Conservation (phyloP, 2,113 vertebrate genomes). For the Plectropomus leopardus region DNA sequence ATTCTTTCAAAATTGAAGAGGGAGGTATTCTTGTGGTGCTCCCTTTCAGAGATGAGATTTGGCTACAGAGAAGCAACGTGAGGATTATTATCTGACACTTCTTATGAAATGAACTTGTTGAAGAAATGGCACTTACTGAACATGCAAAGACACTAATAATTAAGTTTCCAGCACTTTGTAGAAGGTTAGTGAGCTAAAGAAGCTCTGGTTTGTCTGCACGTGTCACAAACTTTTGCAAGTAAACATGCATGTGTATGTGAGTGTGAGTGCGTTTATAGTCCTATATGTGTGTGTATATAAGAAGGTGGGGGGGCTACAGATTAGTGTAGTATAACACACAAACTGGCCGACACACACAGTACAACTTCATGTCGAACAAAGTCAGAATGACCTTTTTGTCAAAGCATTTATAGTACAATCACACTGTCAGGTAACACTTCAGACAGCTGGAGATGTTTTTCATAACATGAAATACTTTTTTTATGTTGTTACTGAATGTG, state of each 20-base stretch:
- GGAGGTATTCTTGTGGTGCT: background rate
- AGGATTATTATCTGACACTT: background rate
- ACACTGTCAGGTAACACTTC: background rate
- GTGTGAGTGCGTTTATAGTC: conserved; percentile 15
- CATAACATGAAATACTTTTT: too few species aligned
- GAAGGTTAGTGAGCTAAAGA: background rate
- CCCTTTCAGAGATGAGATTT: background rate
- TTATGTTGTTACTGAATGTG: too few species aligned
- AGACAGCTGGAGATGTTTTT: background rate
- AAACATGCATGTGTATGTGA: conserved; percentile 20
- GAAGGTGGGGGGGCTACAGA: conserved; percentile 12
- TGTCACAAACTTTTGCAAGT: background rate
- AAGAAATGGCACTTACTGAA: background rate
- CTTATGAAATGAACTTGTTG: background rate
- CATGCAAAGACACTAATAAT: background rate
- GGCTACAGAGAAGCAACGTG: background rate
- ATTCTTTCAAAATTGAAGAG: background rate
- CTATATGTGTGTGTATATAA: conserved; percentile 30
- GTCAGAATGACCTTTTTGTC: background rate
- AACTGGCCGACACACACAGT: conserved; percentile 7
- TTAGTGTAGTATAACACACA: conserved; percentile 42
- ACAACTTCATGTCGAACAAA: background rate
- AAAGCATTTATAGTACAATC: background rate
- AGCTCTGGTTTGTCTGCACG: conserved; percentile 6
- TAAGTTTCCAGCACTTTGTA: background rate